phyloP scores from a whole-genome alignment of 2,113 vertebrate genomes.

The Actenoides hombroni region DNA sequence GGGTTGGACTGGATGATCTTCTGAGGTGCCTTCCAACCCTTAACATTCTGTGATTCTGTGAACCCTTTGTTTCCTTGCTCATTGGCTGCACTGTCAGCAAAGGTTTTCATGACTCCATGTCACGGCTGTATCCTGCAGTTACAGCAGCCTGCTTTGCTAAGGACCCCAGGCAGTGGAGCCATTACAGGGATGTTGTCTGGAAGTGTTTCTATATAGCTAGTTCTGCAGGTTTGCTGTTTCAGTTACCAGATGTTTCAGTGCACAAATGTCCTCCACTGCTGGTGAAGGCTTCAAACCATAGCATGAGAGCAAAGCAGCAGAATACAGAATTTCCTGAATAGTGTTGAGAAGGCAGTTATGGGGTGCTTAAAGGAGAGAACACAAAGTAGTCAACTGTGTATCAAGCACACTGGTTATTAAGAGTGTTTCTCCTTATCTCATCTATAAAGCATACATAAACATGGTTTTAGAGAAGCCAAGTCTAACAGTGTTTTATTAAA shows the following conservation, averaged over 20 bases:
- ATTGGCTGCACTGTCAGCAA: neutral
- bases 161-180: neutral
- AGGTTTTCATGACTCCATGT: neutral
- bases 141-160: neutral
- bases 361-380: neutral
- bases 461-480: neutral
- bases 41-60: too few species aligned
- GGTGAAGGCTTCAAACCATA: neutral
- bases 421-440: neutral
- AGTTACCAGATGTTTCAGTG: neutral
- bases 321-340: neutral
- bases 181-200: neutral
- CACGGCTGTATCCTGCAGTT: neutral
- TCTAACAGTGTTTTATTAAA: neutral
- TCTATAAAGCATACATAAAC: neutral
- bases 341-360: accelerated
- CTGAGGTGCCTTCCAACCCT: too few species aligned
- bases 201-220: neutral
- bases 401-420: neutral
- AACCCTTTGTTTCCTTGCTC: neutral
- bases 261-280: neutral
- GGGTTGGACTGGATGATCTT: too few species aligned
- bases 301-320: neutral
- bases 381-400: neutral
- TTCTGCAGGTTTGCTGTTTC: neutral